phyloP scores from a whole-genome alignment of 2,113 vertebrate genomes.

The Prinia subflava region DNA sequence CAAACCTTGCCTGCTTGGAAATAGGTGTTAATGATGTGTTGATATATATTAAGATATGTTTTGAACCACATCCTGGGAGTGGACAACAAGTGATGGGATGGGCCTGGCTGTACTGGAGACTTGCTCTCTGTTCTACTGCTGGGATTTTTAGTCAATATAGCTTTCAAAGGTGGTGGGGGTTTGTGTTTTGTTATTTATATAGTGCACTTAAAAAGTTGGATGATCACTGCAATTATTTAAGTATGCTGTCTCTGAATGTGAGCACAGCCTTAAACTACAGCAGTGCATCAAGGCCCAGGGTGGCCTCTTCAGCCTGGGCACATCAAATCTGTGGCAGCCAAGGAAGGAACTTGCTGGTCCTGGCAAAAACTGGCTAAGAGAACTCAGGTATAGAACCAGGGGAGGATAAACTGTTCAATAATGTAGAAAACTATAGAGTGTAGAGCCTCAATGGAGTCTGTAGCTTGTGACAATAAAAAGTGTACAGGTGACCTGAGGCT shows the following conservation, averaged over 20 bases:
- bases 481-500: not conserved
- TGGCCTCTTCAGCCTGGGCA: not conserved
- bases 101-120: not conserved
- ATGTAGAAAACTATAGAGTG: not conserved
- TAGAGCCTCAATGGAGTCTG: not conserved
- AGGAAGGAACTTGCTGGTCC: not conserved
- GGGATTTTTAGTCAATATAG: not conserved
- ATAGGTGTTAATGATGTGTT: not conserved
- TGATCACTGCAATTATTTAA: not conserved
- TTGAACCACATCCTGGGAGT: not conserved
- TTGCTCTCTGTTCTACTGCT: not conserved
- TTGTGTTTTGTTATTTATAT: not conserved
- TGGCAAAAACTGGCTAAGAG: not conserved
- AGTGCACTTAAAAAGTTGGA: not conserved
- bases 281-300: not conserved
- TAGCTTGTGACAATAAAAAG: not conserved
- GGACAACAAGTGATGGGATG: not conserved
- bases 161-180: not conserved
- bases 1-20: not conserved
- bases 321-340: not conserved
- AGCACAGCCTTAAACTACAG: not conserved
- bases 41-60: not conserved
- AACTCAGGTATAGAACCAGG: not conserved
- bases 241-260: not conserved
- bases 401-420: not conserved